These are phyloP conservation scores for Aphrophora alni DNA, from an alignment of 2,888 invertebrate genomes.

Conservation along the genomic window DNA sequence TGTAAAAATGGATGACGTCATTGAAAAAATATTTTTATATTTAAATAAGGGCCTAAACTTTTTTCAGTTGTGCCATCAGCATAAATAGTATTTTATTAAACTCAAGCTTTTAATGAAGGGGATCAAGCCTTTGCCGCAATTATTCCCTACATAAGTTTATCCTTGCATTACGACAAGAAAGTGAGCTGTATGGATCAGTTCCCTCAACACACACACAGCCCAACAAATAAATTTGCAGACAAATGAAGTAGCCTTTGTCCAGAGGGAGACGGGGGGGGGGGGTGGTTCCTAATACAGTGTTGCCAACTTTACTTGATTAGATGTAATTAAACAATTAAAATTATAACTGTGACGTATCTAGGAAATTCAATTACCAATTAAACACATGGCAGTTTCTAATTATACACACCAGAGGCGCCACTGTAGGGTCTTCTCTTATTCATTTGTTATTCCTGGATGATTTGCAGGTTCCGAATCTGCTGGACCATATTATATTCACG, in stretches of 20 bases:
- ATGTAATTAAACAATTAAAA: background rate
- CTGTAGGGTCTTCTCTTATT: background rate
- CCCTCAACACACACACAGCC: background rate
- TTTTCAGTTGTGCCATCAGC: too few relatives aligned
- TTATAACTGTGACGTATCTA: background rate
- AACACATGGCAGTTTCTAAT: background rate
- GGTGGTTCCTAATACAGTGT: background rate
- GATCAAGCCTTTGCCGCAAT: too few relatives aligned
- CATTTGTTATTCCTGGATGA: background rate
- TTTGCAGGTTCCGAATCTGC: too few relatives aligned
- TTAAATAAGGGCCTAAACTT: too few relatives aligned
- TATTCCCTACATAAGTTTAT: too few relatives aligned
- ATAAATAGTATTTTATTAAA: too few relatives aligned
- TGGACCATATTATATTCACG: too few relatives aligned
- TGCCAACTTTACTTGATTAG: slow-evolving; percentile 5
- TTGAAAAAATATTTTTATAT: too few relatives aligned
- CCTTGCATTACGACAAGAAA: too few relatives aligned
- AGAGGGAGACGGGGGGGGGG: background rate
- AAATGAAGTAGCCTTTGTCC: background rate
- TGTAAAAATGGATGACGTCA: too few relatives aligned
- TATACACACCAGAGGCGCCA: background rate
- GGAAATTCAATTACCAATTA: background rate
- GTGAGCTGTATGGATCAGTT: too few relatives aligned
- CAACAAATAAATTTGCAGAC: background rate
- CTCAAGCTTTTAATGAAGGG: too few relatives aligned